Conservation (phyloP, 2,888 invertebrate genomes). For the Tipula confusa region DNA sequence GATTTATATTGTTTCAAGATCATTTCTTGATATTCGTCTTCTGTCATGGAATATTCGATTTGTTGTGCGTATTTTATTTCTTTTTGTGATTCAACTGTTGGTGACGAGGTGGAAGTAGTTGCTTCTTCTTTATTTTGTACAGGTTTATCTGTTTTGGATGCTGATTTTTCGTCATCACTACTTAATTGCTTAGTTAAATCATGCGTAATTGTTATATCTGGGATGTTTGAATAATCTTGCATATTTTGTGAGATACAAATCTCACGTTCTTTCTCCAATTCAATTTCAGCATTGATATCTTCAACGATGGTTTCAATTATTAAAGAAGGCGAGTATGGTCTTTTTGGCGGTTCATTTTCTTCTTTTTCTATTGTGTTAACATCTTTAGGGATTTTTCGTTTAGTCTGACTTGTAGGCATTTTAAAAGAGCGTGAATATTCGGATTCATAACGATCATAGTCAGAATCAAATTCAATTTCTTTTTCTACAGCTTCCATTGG, state of each 20-base stretch:
- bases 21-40: slow-evolving; percentile 50
- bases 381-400: slow-evolving; percentile 41
- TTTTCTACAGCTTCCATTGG: slow-evolving; percentile 40
- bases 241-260: slow-evolving; percentile 47
- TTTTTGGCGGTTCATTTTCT: slow-evolving; percentile 44
- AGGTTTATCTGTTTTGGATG: slow-evolving; percentile 50
- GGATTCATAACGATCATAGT: slow-evolving; percentile 52
- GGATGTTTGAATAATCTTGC: slow-evolving; percentile 49
- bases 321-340: slow-evolving; percentile 47
- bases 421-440: slow-evolving; percentile 51
- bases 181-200: slow-evolving; percentile 44
- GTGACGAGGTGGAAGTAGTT: slow-evolving; percentile 42
- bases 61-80: slow-evolving; percentile 42
- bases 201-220: slow-evolving; percentile 48
- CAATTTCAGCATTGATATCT: slow-evolving; percentile 47
- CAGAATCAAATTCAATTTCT: slow-evolving; percentile 51
- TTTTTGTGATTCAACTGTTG: slow-evolving; percentile 45
- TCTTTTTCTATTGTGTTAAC: slow-evolving; percentile 37
- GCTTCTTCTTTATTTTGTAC: slow-evolving; percentile 45
- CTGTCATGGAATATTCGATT: slow-evolving; percentile 40
- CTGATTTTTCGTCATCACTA: slow-evolving; percentile 47
- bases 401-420: slow-evolving; percentile 45
- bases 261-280: slow-evolving; percentile 42
- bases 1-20: slow-evolving; percentile 52
- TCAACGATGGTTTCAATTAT: slow-evolving; percentile 48